Base-by-base conservation (phyloP, 1,140 invertebrate species). In the Bathynomus jamesi region DNA sequence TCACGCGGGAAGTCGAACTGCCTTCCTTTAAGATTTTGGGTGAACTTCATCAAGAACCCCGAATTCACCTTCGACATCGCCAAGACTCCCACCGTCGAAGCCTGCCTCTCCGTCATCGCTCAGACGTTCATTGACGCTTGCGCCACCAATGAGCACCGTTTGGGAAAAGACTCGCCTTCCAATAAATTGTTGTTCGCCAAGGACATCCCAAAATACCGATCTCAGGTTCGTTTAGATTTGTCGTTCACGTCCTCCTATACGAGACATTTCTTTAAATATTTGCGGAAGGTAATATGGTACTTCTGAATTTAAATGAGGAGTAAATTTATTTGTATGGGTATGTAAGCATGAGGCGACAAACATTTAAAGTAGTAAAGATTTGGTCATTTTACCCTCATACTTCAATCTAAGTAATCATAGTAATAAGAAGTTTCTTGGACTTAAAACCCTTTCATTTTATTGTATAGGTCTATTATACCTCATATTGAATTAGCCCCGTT, bases 71-170 rank as follows among this genome's bases (percentile, higher is more conserved):
- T 98, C 82, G 95, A 97, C 83, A 92, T 97, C 63, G 92, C 95
- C 79, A 96, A 96, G 84, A 94, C 93, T 2, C 86, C 89, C 13
- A 94, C 92, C 7, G 89, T 96, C 17, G 94, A 96, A 83, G 92
- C 93, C 13, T 95, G 93, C 80, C 83, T 98, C 30, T 94, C 92
- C 75, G 94, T 96, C 30, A 93, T 98, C 77, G 94, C 95, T 28
- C 95, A 98, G 84, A 96, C 94, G 3, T 92, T 98, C 81, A 96
- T 97, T 91, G 95, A 97, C 82, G 89, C 93, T 0, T 96, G 94
- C 81, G 94, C 93, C 17, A 90, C 92, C 70, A 88, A 88, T 7
- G 92, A 95, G 81, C 92, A 95, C 81, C 85, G 93, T 61, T 84
- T 95, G 8, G 93, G 93, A 72, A 95, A 96, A 83, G 94, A 96